These are phyloP conservation scores for Drosophila asahinai DNA, from an alignment of 1,140 invertebrate species.

Conservation along the genomic window DNA sequence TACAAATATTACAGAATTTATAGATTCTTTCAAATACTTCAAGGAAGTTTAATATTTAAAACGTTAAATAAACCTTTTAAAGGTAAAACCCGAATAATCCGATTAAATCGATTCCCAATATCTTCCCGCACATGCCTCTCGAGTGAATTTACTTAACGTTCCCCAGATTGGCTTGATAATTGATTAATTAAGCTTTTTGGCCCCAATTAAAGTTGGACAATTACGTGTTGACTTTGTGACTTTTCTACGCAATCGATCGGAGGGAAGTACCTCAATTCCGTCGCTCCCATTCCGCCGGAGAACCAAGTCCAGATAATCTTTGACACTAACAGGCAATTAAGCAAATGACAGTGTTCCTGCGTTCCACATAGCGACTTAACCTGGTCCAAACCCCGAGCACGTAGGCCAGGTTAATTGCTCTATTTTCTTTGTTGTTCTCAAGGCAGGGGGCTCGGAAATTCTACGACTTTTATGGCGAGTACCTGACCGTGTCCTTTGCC, in stretches of 20 bases:
- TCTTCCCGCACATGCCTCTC: slow-evolving; percentile 6
- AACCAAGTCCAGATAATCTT: slow-evolving; percentile 54
- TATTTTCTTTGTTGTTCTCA: slow-evolving; percentile 57
- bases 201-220: slow-evolving; percentile 50
- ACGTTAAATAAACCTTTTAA: not conserved
- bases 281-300: slow-evolving; percentile 1
- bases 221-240: slow-evolving; percentile 64
- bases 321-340: slow-evolving; percentile 61
- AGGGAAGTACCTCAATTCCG: slow-evolving; percentile 14
- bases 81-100: not conserved
- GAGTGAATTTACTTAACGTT: not conserved
- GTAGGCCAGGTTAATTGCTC: slow-evolving; percentile 78
- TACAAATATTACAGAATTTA: no score
- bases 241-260: slow-evolving; percentile 25
- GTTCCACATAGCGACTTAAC: slow-evolving; percentile 12
- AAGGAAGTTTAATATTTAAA: no score
- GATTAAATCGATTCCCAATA: not conserved
- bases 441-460: slow-evolving; percentile 6
- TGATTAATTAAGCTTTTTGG: slow-evolving; percentile 54
- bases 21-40: no score
- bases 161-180: slow-evolving; percentile 57
- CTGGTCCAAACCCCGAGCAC: slow-evolving; percentile 47
- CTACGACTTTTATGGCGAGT: slow-evolving; percentile 27
- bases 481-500: slow-evolving; percentile 31
- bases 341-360: slow-evolving; percentile 41